Conservation (phyloP, 2,113 vertebrate species). For the Kryptolebias marmoratus region DNA sequence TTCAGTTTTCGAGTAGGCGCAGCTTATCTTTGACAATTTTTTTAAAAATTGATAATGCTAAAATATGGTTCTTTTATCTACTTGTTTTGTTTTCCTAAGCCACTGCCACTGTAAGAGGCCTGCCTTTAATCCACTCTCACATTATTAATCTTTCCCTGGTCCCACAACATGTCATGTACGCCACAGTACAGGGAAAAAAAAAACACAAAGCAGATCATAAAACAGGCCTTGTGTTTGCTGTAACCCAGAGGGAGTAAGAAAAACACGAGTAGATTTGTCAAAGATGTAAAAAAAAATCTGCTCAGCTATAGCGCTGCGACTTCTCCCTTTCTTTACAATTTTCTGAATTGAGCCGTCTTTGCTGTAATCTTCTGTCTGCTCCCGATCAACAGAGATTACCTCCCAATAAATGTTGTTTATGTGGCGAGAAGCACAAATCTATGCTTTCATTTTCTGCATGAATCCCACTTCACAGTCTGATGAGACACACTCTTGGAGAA, state of each 20-base stretch:
- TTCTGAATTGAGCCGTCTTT: conserved; percentile 73
- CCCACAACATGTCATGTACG: conserved; percentile 75
- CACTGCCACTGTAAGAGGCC: conserved; percentile 54
- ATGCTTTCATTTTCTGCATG: conserved; percentile 70
- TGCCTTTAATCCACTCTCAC: conserved; percentile 79
- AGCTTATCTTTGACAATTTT: conserved; percentile 61
- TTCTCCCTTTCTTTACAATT: conserved; percentile 51
- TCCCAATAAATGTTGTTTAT: conserved; percentile 75
- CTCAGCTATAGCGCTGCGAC: conserved; percentile 30
- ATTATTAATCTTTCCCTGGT: conserved; percentile 78
- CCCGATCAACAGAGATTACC: conserved; percentile 76
- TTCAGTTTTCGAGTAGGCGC: conserved; percentile 31
- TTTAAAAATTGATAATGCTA: conserved; percentile 20
- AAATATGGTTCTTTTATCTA: conserved; percentile 57
- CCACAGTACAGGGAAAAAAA: conserved; percentile 57
- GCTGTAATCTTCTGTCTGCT: conserved; percentile 75
- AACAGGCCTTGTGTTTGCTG: conserved; percentile 55
- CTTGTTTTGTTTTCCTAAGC: conserved; percentile 9
- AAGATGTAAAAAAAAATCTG: conserved; percentile 56
- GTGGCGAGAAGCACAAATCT: conserved; percentile 67
- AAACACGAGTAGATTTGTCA: conserved; percentile 73
- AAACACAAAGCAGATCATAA: conserved; percentile 75
- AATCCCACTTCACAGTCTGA: conserved; percentile 68
- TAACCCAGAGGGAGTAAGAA: conserved; percentile 67
- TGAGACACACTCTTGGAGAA: conserved; percentile 67